Percentiles rank a stretch among this genome's conserved stretches.
phyloP scores from a whole-genome alignment of 2,113 vertebrate species.

The Siniperca chuatsi region DNA sequence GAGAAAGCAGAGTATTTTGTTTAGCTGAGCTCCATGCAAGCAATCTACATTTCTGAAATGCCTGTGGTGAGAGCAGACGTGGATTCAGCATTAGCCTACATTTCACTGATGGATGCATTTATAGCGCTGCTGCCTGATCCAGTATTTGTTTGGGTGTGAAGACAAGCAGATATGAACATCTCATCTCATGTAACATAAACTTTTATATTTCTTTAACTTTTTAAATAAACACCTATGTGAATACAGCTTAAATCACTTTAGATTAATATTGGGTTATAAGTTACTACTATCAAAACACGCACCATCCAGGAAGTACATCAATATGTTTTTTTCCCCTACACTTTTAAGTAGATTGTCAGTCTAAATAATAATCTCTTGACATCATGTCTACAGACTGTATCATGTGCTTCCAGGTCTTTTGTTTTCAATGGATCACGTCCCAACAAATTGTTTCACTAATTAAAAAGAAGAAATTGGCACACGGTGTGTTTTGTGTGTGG shows the following conservation, averaged over 20 bases:
- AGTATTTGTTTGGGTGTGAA: background rate
- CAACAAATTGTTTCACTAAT: slow-evolving; percentile 32
- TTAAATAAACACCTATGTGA: background rate
- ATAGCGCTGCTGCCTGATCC: slow-evolving; percentile 10
- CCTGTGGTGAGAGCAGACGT: slow-evolving; percentile 60
- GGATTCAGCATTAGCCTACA: slow-evolving; percentile 56
- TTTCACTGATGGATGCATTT: slow-evolving; percentile 44
- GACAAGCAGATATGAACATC: background rate
- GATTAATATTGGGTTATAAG: background rate
- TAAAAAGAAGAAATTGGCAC: slow-evolving; percentile 28
- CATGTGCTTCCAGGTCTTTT: slow-evolving; percentile 18
- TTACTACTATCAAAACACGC: background rate
- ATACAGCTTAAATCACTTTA: background rate
- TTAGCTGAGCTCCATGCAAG: slow-evolving; percentile 49
- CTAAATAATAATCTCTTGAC: slow-evolving; percentile 9
- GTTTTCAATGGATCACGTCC: slow-evolving; percentile 23
- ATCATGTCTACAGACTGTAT: background rate
- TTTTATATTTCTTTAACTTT: background rate
- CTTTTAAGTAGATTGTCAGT: background rate
- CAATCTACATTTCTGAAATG: slow-evolving; percentile 63
- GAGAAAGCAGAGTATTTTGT: slow-evolving; percentile 58
- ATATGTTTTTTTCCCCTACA: background rate
- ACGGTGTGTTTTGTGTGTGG: background rate
- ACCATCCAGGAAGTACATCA: slow-evolving; percentile 1
- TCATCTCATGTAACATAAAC: background rate